phyloP scores from a whole-genome alignment of 2,888 invertebrate genomes.

The Ceraclea dissimilis region DNA sequence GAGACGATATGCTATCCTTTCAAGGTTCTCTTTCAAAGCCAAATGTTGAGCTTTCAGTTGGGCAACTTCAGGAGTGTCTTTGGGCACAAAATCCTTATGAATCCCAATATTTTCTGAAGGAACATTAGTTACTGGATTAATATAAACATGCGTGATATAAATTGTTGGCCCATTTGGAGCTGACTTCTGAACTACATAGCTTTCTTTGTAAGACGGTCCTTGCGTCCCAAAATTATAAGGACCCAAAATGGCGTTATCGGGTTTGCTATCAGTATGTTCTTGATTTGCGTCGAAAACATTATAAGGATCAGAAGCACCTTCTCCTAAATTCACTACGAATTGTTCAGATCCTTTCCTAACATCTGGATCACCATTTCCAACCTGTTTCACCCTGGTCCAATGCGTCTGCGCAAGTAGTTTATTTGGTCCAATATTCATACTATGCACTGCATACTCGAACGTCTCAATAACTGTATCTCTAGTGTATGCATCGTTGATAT shows the following conservation, averaged over 20 bases:
- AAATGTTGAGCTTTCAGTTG: slow-evolving; percentile 53
- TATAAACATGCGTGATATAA: slow-evolving; percentile 1
- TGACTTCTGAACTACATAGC: background rate
- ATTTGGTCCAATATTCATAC: background rate
- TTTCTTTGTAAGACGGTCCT: background rate
- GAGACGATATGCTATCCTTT: background rate
- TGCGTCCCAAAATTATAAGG: background rate
- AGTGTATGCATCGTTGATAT: background rate
- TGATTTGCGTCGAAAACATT: background rate
- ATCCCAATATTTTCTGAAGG: background rate
- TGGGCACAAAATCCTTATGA: background rate
- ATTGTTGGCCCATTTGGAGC: background rate
- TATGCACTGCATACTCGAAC: background rate
- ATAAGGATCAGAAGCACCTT: background rate
- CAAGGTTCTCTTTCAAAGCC: background rate
- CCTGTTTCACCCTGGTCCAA: background rate
- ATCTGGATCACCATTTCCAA: background rate
- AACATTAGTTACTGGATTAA: too few species aligned
- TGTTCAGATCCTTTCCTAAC: background rate
- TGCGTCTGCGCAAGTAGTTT: background rate
- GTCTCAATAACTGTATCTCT: background rate
- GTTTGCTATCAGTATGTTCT: background rate
- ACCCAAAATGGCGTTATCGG: too few species aligned
- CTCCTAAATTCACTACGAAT: background rate
- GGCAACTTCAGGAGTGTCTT: slow-evolving; percentile 50